Base-by-base conservation (phyloP, 2,113 vertebrate genomes). In the Marmota monax region DNA sequence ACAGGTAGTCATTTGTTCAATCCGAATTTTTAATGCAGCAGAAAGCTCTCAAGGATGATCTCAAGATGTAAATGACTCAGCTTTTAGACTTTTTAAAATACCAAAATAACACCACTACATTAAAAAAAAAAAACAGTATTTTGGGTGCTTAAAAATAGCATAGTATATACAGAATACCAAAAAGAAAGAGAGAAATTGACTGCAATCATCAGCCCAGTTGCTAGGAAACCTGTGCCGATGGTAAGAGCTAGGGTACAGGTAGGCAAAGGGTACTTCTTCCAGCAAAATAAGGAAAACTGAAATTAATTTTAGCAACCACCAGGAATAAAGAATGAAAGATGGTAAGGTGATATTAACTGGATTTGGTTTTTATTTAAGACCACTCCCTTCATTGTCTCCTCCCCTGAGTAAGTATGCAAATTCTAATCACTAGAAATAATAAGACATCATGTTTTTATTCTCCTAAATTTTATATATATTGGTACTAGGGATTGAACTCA, bases 91-190 rank as follows among this genome's bases (percentile, higher is more conserved):
- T 90, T 92, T 94, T 78, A 91, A 96, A 95, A 96, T 69, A 84
- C 69, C 61, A 90, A 90, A 89, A 94, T 77, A 94, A 89, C 76
- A 85, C 63, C 83, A 87, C 84, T 83, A 83, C 76, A 45, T 84
- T 14, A 87, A 65, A 67, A 69, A 69, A 34, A 83, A 91, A 61
- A 65, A 63, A 34, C 76, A 80, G 96, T 93, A 95, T 96, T 96
- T 96, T 86, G 34, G 20, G 76, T 65, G 65, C 74, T 95, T 89
- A 94, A 97, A 97, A 97, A 97, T 95, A 97, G 89, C 93, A 80
- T 17, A 34, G 78, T 83, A 95, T 83, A 96, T 90, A 86, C 85
- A 5, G 90, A 97, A 97, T 63, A 61, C 37, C 80, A 88, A 69
- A 45, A 61, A 22, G 29, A 76, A 56, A 94, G 70, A 94, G 69